Evolutionary conservation across 2,797 vertebrate species (phyloP), one percentile per base, ranked within the genome.

Genomic region (Phrynocephalus guinanensis): DNA sequence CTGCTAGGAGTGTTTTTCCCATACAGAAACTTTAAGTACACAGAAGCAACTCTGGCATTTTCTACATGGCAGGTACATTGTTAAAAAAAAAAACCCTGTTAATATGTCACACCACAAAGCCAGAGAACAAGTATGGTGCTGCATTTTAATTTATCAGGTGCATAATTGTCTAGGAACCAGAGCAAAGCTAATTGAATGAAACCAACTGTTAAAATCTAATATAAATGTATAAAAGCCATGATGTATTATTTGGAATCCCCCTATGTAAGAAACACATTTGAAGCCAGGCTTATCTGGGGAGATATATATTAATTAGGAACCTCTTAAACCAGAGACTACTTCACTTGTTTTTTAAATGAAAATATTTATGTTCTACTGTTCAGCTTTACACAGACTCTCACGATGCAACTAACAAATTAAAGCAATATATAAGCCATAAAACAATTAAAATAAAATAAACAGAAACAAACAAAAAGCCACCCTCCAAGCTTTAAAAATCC

Each of bases 161-260:
- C 56, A 10, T 66, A 84, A 50, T 79, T 84, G 76, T 38, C 68
- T 73, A 88, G 82, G 76, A 86, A 63, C 30, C 68, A 80, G 52
- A 88, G 82, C 33, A 79, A 79, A 72, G 52, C 68, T 83, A 87
- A 82, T 76, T 87, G 72, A 87, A 82, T 67, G 60, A 87, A 82
- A 82, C 72, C 82, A 88, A 72, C 68, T 50, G 77, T 80, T 50
- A 80, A 84, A 88, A 87, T 76, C 56, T 67, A 82, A 82, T 87
- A 86, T 86, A 83, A 88, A 79, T 79, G 44, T 63, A 84, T 48
- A 79, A 79, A 86, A 79, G 76, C 68, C 33, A 84, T 33, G 73
- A 50, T 1, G 10, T 66, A 79, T 84, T 88, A 73, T 28, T 86
- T 79, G 52, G 68, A 79, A 79, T 70, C 33, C 56, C 38, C 28